Conservation (phyloP, 2,113 vertebrate genomes). For the Lonchura striata region DNA sequence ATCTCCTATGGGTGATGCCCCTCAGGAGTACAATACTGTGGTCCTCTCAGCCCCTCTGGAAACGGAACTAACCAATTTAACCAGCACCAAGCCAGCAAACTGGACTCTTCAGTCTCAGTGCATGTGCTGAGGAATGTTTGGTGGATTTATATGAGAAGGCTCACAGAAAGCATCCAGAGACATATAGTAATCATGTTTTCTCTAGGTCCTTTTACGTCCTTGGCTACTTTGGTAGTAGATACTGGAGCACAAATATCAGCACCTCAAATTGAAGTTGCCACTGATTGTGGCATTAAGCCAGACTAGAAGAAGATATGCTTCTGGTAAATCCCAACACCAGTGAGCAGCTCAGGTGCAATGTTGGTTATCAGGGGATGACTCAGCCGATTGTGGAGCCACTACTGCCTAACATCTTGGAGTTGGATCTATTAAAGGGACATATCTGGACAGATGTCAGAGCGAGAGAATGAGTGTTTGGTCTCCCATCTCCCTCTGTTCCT, state of each 20-base stretch:
- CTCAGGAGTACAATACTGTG: neutral
- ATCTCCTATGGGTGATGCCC: neutral
- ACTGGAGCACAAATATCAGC: neutral
- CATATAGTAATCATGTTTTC: neutral
- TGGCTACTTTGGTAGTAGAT: neutral
- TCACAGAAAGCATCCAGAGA: neutral
- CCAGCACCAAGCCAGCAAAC: accelerated
- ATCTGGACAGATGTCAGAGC: neutral
- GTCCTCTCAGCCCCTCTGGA: neutral
- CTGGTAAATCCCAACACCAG: neutral
- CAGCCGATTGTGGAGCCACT: neutral
- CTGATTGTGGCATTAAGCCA: neutral
- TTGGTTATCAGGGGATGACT: neutral
- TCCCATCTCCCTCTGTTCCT: neutral
- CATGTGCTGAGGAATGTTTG: neutral
- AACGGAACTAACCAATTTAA: neutral
- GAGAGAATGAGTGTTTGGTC: neutral
- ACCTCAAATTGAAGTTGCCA: neutral
- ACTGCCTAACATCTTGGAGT: neutral
- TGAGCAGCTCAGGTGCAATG: neutral
- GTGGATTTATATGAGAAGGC: neutral
- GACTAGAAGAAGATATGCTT: neutral
- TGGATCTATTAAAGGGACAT: neutral
- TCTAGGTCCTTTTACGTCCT: neutral
- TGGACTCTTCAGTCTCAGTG: neutral